Base-by-base conservation (phyloP, 2,113 vertebrate species). In the Misgurnus mizolepis region DNA sequence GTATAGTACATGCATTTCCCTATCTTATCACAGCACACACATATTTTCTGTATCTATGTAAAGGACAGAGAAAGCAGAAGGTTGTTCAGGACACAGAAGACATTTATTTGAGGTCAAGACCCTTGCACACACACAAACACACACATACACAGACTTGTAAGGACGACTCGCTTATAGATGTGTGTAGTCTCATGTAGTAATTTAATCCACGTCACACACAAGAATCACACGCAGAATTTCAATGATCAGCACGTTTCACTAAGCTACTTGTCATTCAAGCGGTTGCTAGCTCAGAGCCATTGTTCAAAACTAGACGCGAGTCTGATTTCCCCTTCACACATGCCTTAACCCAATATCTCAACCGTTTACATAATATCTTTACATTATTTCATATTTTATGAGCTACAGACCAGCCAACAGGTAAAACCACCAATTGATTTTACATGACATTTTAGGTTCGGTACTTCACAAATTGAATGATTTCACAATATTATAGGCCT, bases 21-120 rank as follows among this genome's bases (percentile, higher is more conserved):
- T 22, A 27, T 62, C 72, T 62, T 62, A 49, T 75, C 72, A 75
- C 4, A 27, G 47, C 58, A 50, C 68, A 49, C 11, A 22, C 72
- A 47, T 17, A 39, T 41, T 61, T 43, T 15, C 41, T 3, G 8
- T 5, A 17, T 47, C 70, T 69, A 58, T 67, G 41, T 69, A 55
- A 83, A 83, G 82, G 77, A 75, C 58, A 75, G 50, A 43, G n/a
- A n/a, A 65, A 80, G 72, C 15, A 22, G 65, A 80, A 84, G 78
- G 78, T 76, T 72, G 68, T 80, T 79, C 55, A 15, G 78, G 78
- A 84, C 82, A 71, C 34, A 50, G 64, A 41, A 72, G 73, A 76
- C 40, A 84, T 80, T 84, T 80, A 84, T 80, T 80, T 71, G 66
- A 67, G 61, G 69, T 80, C 27, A 43, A 47, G 70, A 12, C 82